Conservation (phyloP, 1,140 invertebrate genomes). For the Reticulitermes speratus region DNA sequence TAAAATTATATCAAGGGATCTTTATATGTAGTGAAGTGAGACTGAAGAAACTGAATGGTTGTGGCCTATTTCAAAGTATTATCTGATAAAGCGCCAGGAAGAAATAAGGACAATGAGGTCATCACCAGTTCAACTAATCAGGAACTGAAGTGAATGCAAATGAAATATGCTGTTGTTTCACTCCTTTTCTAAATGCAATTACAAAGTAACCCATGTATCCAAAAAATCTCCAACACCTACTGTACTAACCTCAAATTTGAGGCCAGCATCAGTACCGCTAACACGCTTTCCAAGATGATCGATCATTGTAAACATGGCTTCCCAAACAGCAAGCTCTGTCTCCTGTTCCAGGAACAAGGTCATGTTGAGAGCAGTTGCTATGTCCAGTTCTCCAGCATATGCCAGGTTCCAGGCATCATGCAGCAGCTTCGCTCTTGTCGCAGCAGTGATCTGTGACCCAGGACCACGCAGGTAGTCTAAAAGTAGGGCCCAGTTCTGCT, state of each 20-base stretch:
- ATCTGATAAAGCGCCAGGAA: too few relatives aligned
- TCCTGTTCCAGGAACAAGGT: conserved; percentile 70
- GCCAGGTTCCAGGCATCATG: conserved; percentile 79
- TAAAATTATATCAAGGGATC: too few relatives aligned
- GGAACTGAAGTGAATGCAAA: too few relatives aligned
- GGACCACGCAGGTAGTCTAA: conserved; percentile 57
- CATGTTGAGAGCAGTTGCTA: conserved; percentile 70
- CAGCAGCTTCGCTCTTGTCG: conserved; percentile 64
- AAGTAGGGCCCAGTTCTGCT: conserved; percentile 73
- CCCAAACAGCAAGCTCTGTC: conserved; percentile 71
- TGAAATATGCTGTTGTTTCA: too few relatives aligned
- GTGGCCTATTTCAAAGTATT: too few relatives aligned
- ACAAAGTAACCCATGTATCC: too few relatives aligned
- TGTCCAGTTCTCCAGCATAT: conserved; percentile 70
- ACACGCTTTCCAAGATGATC: conserved; percentile 72
- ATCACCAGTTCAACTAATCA: too few relatives aligned
- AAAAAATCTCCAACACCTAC: too few relatives aligned
- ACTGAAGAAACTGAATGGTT: too few relatives aligned
- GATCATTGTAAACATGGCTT: conserved; percentile 74
- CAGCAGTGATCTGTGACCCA: background rate
- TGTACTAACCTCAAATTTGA: conserved; percentile 63
- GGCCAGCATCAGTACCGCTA: conserved; percentile 59
- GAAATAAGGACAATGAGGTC: too few relatives aligned
- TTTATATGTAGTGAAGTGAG: too few relatives aligned
- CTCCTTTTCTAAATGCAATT: too few relatives aligned